A percentile compares a stretch with the other conserved stretches of the same genome.
phyloP scores from a whole-genome alignment of 2,797 vertebrate genomes.

The Clarias platycephalus region DNA sequence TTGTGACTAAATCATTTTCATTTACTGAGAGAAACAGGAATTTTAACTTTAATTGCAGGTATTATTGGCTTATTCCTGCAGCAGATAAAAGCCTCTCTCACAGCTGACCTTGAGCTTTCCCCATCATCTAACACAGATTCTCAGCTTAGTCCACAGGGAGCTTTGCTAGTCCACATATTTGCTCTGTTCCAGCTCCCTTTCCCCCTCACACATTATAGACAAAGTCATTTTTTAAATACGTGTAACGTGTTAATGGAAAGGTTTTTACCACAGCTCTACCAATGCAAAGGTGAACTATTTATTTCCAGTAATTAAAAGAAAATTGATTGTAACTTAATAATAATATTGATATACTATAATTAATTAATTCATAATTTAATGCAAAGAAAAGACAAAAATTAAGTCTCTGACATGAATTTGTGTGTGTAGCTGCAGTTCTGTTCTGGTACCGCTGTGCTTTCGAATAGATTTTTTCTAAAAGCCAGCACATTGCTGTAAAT shows the following conservation, averaged over 20 bases:
- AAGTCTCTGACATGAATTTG: not conserved
- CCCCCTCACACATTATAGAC: slow-evolving; percentile 18
- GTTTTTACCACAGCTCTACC: not conserved
- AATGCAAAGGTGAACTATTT: not conserved
- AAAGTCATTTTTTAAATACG: not conserved
- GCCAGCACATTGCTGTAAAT: not conserved
- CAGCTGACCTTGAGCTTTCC: slow-evolving; percentile 28
- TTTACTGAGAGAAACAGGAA: not conserved
- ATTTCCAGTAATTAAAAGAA: not conserved
- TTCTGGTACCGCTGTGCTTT: not conserved
- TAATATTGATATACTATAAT: not conserved
- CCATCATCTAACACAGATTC: slow-evolving; percentile 32
- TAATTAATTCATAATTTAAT: not conserved
- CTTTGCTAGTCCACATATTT: slow-evolving; percentile 31
- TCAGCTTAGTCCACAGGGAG: slow-evolving; percentile 12
- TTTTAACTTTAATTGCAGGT: not conserved
- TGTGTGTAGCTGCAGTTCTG: not conserved
- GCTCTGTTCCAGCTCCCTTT: slow-evolving; percentile 29
- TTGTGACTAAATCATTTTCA: not conserved
- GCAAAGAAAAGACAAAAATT: not conserved
- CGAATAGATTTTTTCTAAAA: not conserved
- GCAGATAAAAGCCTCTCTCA: slow-evolving; percentile 22
- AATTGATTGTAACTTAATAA: not conserved
- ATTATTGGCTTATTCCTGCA: slow-evolving; percentile 13
- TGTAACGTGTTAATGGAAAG: not conserved